Base-by-base conservation (phyloP, 1,140 invertebrate genomes). In the Dendrolimus kikuchii region DNA sequence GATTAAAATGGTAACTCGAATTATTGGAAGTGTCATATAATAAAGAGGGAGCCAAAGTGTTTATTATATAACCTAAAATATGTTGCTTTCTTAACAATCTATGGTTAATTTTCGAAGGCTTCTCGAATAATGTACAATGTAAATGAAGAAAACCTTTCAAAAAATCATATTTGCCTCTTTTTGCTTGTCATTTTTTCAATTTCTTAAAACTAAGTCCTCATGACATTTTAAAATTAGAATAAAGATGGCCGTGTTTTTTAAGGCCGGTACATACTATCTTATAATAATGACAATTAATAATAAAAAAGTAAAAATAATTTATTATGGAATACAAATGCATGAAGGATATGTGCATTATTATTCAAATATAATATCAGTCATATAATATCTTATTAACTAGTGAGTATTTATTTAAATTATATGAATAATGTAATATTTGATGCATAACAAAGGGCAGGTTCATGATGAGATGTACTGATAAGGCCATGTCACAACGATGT, bases 1-100 rank as follows among this genome's bases (percentile, higher is more conserved):
- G 65, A 55, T 68, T 71, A 69, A 57, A 37, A 76, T 85, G 81
- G 81, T 85, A 85, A 85, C 81, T 85, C 75, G 71, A 81, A 83
- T 78, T 74, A 71, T 66, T 68, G 65, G 70, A 76, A 76, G 66
- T 71, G 69, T 72, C 66, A 68, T 70, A 71, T 67, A 64, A 62
- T 51, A 59, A 66, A 23, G 23, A 23, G 23, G 59, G 66, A 64
- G 72, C 60, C 59, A 63, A 67, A 66, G 66, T 55, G 55, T 62
- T 64, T 57, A 7, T 54, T 46, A 53, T 50, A n/a, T 42, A 44
- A 51, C 9, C 42, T 41, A 60, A 60, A 59, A 64, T 57, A 57
- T 55, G 67, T 68, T 74, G 38, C 53, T 60, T 62, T 72, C 74
- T 53, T 66, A 63, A 66, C 49, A 57, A 63, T 65, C 70, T 74